Base-by-base conservation (phyloP, 2,797 vertebrate genomes). In the Dendrocincla fuliginosa region DNA sequence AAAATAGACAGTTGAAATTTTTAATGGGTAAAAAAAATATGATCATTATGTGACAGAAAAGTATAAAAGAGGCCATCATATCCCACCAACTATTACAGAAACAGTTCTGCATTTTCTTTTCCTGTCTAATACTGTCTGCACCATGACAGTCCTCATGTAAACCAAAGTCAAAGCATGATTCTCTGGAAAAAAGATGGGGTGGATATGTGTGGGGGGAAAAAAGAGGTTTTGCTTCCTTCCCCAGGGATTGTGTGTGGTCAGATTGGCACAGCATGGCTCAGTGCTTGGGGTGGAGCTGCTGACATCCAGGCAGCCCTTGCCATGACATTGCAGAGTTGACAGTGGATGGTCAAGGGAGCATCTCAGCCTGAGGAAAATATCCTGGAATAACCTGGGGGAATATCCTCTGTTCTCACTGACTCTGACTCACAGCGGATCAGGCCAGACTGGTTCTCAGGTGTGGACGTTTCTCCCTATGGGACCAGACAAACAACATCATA, bases 241-340 rank as follows among this genome's bases (percentile, higher is more conserved):
- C 32, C 22, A 28, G 61, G 18, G 24, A 18, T 0, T 2, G 1
- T 4, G 6, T 28, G 18, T 24, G 47, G 25, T 35, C n/a, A 52
- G 53, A 32, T 25, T 0, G 3, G 18, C 60, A 11, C 0, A 2
- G 22, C 0, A 1, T 50, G 61, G 20, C 32, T 25, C 68, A 41
- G 42, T 2, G 3, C 37, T 55, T 1, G 13, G 35, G 20, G 1
- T 22, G 84, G 46, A 67, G 32, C 42, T 65, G 55, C n/a, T 30
- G 74, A 5, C 33, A 61, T 9, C 16, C 67, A 23, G 41, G 49
- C 37, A 76, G 46, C 42, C 32, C 20, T 49, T 0, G 0, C 5
- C 11, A 6, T 14, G 28, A 39, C 32, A 0, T 46, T 57, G 25
- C 25, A 30, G 33, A 17, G 28, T 4, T 67, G 60, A 32, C 47